Evolutionary conservation across 2,888 invertebrate genomes (phyloP), one percentile per base, ranked within the genome.

Genomic region (Copidosoma aretas): DNA sequence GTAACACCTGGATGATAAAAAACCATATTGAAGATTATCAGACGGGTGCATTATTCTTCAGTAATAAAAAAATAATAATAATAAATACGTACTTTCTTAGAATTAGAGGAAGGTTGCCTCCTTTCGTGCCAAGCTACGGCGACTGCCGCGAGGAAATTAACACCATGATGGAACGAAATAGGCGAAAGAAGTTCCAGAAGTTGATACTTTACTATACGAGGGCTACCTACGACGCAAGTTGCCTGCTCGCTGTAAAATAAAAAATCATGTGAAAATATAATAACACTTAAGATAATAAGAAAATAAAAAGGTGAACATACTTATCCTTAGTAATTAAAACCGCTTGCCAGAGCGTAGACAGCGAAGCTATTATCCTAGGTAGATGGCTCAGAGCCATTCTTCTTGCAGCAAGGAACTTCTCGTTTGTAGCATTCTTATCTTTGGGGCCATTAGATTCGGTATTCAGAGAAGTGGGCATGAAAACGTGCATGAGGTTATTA

Each of bases 41-140:
- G 12, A 32, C 32, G 8, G 12, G 12, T 46, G 12, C 1, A 46
- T 49, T 25, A 51, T 61, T n/a, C 19, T 32, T n/a, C n/a, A n/a
- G 60, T 21, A 60, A 66, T 53, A 17, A 60, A 56, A 54, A 64
- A 19, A 53, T 32, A 56, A 25, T n/a, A n/a, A n/a, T n/a, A n/a
- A 32, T 46, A 63, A 58, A 60, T 58, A 43, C 24, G 59, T 72
- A 81, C 82, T 78, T 84, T 86, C 81, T 84, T 88, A 54, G 83
- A 84, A 76, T 76, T 85, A 67, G 78, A 78, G 75, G 84, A 84
- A 10, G 86, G 80, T 73, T 88, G 87, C 64, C 89, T 86, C 64
- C 90, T 84, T 76, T 94, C 92, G 81, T 91, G 90, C 95, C 95
- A 95, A 41, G 93, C 93, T 10, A 94, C 91, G 1, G 94, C 92